Percentiles rank a stretch among this genome's conserved stretches.
Conservation (phyloP, 1,140 invertebrate species). For the Hyphantria cunea region DNA sequence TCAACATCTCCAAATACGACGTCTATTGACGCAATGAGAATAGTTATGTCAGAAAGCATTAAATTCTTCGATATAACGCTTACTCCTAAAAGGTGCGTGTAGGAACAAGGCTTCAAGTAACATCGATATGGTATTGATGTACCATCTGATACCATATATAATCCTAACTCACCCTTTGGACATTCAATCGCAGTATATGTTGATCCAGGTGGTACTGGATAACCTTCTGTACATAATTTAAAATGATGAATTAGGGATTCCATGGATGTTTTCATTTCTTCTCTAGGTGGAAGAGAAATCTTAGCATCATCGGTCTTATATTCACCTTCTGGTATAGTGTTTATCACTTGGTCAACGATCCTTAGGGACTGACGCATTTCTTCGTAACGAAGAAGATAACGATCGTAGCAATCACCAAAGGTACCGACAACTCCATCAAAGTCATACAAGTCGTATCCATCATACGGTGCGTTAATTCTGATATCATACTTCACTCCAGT, state of each 20-base stretch:
- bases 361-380: slow-evolving; percentile 66
- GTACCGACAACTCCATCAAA: slow-evolving; percentile 93
- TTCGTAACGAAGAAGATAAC: slow-evolving; percentile 64
- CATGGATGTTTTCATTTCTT: slow-evolving; percentile 95
- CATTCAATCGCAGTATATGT: slow-evolving; percentile 91
- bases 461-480: slow-evolving; percentile 92
- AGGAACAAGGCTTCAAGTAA: slow-evolving; percentile 89
- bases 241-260: slow-evolving; percentile 95
- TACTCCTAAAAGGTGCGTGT: slow-evolving; percentile 87
- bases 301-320: slow-evolving; percentile 93
- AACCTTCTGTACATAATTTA: slow-evolving; percentile 92
- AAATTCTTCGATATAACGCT: slow-evolving; percentile 83
- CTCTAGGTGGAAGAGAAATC: slow-evolving; percentile 87
- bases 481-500: slow-evolving; percentile 96
- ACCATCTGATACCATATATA: slow-evolving; percentile 94
- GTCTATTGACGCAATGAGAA: slow-evolving; percentile 91
- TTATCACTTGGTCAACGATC: slow-evolving; percentile 87
- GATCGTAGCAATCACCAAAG: slow-evolving; percentile 94
- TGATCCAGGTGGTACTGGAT: slow-evolving; percentile 90
- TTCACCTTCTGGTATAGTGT: slow-evolving; percentile 93
- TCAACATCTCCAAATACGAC: slow-evolving; percentile 95
- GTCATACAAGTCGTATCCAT: slow-evolving; percentile 91
- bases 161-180: slow-evolving; percentile 94
- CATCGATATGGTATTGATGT: slow-evolving; percentile 90
- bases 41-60: slow-evolving; percentile 90